Conservation (phyloP, 2,113 vertebrate species). For the Vidua chalybeata region DNA sequence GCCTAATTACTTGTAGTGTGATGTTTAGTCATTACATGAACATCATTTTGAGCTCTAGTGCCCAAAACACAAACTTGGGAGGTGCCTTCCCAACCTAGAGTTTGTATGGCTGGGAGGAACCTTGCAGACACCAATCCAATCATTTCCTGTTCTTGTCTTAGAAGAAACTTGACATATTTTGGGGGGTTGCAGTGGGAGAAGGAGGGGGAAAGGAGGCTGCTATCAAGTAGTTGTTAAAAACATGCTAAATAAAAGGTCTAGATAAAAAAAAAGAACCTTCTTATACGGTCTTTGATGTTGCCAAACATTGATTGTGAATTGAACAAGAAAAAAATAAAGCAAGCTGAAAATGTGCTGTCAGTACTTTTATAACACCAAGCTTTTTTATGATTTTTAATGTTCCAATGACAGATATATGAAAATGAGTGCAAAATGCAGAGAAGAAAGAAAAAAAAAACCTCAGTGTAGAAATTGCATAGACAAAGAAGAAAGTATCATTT, state of each 20-base stretch:
- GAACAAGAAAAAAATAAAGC: slow-evolving; percentile 35
- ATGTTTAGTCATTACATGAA: not conserved
- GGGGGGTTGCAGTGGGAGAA: not conserved
- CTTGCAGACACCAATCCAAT: not conserved
- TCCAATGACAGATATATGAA: slow-evolving; percentile 58
- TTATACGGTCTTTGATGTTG: slow-evolving; percentile 56
- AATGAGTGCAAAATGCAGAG: slow-evolving; percentile 59
- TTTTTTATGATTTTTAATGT: slow-evolving; percentile 71
- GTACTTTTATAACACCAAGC: slow-evolving; percentile 26
- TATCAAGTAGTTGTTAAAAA: slow-evolving; percentile 7
- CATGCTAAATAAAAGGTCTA: slow-evolving; percentile 28
- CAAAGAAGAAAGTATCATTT: slow-evolving; percentile 27
- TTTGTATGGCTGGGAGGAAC: not conserved
- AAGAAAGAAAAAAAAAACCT: slow-evolving; percentile 44
- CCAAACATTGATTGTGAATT: slow-evolving; percentile 46
- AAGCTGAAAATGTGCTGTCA: slow-evolving; percentile 58
- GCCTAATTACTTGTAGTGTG: not conserved
- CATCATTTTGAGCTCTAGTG: not conserved
- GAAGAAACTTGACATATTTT: not conserved
- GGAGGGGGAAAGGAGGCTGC: not conserved
- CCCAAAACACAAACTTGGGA: not conserved
- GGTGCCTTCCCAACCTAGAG: not conserved
- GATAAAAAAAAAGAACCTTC: not conserved
- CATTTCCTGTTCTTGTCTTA: not conserved
- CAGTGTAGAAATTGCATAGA: slow-evolving; percentile 39